Base-by-base conservation (phyloP, 1,140 invertebrate species). In the Tribolium castaneum region DNA sequence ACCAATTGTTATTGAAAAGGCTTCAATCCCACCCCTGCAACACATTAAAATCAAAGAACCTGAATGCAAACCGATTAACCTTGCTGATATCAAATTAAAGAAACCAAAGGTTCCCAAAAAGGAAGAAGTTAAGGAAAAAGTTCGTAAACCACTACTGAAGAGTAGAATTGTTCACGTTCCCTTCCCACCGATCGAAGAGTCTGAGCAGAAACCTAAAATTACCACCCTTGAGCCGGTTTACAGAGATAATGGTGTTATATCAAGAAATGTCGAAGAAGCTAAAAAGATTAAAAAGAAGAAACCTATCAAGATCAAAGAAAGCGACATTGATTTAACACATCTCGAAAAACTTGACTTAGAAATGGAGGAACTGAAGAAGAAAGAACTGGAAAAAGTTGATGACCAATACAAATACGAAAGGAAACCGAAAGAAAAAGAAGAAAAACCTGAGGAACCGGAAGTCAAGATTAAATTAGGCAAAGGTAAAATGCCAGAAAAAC, bases 311-410 rank as follows among this genome's bases (percentile, higher is more conserved):
- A 34, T 85, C 7, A 85, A 82, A 80, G 92, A 92, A 82, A 87
- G 95, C 70, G 90, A 91, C 77, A 90, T 93, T 80, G 92, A 94
- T 52, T 91, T 94, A 81, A 90, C 91, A 80, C 92, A 95, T 83
- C 83, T 96, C 50, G 90, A 91, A 83, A 90, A 93, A 79, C 85
- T 96, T 22, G 94, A 96, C 77, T 87, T 89, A 13, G 91, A 92
- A 86, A 87, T 92, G 13, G 90, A 91, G 13, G 89, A 83, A 13
- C 74, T 84, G 5, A 82, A 86, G 49, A 86, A 85, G 54, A 77
- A 80, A 34, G 81, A 82, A 76, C 73, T 82, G 0, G 84, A 86
- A 79, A 82, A 80, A 73, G 82, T 85, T 14, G 84, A 85, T 72
- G 82, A 83, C 19, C 74, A 59, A 13, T 82, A 79, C n/a, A 83